Conservation (phyloP, 1,140 invertebrate genomes). For the Heliconius hermathena region DNA sequence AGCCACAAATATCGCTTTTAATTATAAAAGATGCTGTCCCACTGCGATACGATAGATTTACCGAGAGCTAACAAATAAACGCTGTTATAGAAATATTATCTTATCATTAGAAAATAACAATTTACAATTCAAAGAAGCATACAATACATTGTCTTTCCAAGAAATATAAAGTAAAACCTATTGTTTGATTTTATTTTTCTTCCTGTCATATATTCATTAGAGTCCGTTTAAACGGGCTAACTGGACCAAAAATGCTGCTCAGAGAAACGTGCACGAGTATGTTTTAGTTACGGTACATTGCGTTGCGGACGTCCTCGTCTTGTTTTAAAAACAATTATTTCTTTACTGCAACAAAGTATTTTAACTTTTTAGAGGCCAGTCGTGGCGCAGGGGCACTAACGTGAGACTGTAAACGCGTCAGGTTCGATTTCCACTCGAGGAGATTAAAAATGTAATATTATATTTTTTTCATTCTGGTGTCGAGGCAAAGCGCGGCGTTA, state of each 20-base stretch:
- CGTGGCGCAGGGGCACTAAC: too few species aligned
- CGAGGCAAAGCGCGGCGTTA: too few species aligned
- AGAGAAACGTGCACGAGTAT: slow-evolving; percentile 8
- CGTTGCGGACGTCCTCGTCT: neutral
- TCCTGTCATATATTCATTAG: slow-evolving; percentile 17
- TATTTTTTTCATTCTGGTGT: too few species aligned
- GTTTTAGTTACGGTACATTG: slow-evolving; percentile 18
- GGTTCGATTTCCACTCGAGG: too few species aligned
- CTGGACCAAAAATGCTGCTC: slow-evolving; percentile 20
- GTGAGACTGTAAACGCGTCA: too few species aligned
- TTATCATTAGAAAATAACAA: neutral
- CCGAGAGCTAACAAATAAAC: neutral
- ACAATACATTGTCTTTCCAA: neutral
- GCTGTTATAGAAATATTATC: neutral
- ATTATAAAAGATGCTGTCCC: too few species aligned
- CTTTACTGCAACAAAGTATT: neutral
- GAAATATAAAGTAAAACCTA: slow-evolving; percentile 1
- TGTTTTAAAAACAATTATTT: slow-evolving; percentile 16
- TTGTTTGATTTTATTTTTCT: neutral
- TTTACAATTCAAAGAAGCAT: neutral
- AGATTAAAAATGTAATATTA: too few species aligned
- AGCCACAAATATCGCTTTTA: too few species aligned
- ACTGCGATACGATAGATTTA: neutral
- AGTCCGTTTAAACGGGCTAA: slow-evolving; percentile 18
- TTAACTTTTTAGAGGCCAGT: neutral